These are phyloP conservation scores for Drosophila vallismaia DNA, from an alignment of 2,888 invertebrate species.

Conservation along the genomic window DNA sequence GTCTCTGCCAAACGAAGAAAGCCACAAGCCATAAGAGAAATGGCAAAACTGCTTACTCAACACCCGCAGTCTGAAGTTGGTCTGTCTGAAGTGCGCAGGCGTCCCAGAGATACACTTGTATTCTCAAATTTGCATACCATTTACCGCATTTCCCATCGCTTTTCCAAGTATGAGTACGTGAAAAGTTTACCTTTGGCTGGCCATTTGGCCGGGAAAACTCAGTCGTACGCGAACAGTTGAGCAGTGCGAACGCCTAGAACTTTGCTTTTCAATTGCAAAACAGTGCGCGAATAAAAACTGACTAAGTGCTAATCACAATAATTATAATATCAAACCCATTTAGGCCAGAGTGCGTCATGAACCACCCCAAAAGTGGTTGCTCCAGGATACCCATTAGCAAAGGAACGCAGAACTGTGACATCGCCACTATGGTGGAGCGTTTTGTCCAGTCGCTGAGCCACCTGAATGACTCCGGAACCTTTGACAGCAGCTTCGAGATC, in stretches of 20 bases:
- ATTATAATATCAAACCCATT: constrained; percentile 24
- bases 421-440: constrained; percentile 80
- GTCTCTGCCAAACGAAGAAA: constrained; percentile 36
- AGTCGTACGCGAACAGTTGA: constrained; percentile 64
- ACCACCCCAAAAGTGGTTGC: constrained; percentile 30
- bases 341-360: constrained; percentile 54
- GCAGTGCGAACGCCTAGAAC: constrained; percentile 50
- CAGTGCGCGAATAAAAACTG: constrained; percentile 1
- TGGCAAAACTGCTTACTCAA: constrained; percentile 40
- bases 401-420: constrained; percentile 22
- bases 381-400: constrained; percentile 25
- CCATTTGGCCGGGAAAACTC: constrained; percentile 56
- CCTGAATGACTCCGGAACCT: constrained; percentile 83
- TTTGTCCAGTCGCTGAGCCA: constrained; percentile 82
- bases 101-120: constrained; percentile 27
- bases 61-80: constrained; percentile 14
- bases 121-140: constrained; percentile 43
- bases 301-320: constrained; percentile 18
- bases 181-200: constrained; percentile 65
- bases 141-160: constrained; percentile 13
- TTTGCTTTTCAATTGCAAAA: constrained; percentile 62
- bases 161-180: constrained; percentile 8
- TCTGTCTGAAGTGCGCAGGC: constrained; percentile 41
- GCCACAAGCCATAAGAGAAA: constrained; percentile 41
- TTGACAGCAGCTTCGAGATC: constrained; percentile 83